Base-by-base conservation (phyloP, 2,888 invertebrate genomes). In the Cosmia pyralina region DNA sequence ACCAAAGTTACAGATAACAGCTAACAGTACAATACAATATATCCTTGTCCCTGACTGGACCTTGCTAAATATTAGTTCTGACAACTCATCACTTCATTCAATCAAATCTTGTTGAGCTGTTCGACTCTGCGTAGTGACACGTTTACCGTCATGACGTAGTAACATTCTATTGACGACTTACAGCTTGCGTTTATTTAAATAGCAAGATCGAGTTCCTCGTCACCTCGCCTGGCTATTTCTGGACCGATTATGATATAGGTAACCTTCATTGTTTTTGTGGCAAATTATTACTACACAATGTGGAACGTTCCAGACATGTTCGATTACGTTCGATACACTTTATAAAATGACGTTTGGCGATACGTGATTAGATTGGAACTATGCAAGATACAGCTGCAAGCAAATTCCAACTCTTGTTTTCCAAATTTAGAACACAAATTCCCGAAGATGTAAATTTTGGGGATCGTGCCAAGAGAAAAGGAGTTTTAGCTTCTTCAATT, bases 321-420 rank as follows among this genome's bases (percentile, higher is more conserved):
- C 86, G 81, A 88, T 88, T 86, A 83, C 83, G 78, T 88, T 83
- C 86, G 81, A 88, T 86, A 85, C 69, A 72, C 64, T 74, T 72
- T 87, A 87, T 88, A 88, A 88, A 87, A 90, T 89, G 87, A 91
- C 88, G 89, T 88, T 90, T 87, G 82, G 81, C 87, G 82, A 84
- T 83, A 86, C 77, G 76, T 57, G 75, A 81, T 81, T 82, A 77
- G 75, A 85, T 84, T 81, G 64, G 22, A 79, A 79, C 75, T 72
- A 75, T 77, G 77, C 70, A 72, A 19, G 6, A 41, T 46, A 74
- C 46, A 46, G 11, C 10, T 10, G 3, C 17, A 70, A 55, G 5
- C 0, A 10, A 85, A 65, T 65, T 50, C 19, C 34, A 63, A 72
- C 77, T 55, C 41, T 77, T 13, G 10, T 0, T 0, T 34, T 44